phyloP scores from a whole-genome alignment of 2,113 vertebrate genomes.

The Pseudorasbora parva region DNA sequence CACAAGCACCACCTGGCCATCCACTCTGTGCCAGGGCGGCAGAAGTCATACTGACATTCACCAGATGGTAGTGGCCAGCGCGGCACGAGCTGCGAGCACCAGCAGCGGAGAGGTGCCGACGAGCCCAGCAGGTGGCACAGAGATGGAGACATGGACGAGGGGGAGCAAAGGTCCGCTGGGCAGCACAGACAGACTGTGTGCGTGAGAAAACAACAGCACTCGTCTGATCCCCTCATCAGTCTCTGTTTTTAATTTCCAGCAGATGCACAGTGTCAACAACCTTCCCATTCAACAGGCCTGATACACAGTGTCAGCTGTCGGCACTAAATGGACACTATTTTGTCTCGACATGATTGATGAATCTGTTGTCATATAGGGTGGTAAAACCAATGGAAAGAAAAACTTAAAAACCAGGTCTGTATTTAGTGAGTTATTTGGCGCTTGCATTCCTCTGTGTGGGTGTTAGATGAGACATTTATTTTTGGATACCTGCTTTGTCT shows the following conservation, averaged over 20 bases:
- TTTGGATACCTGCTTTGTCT: constrained; percentile 5
- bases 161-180: neutral
- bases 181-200: neutral
- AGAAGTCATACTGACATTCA: constrained; percentile 47
- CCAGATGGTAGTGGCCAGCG: constrained; percentile 73
- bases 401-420: neutral
- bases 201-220: constrained; percentile 27
- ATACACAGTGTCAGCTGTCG: constrained; percentile 62
- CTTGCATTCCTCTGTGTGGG: constrained; percentile 20
- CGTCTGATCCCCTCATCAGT: constrained; percentile 46
- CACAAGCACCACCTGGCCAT: constrained; percentile 38
- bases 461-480: constrained; percentile 22
- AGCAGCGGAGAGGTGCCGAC: constrained; percentile 21
- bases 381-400: constrained; percentile 1
- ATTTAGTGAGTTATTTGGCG: constrained; percentile 59
- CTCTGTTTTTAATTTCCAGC: constrained; percentile 56
- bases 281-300: constrained; percentile 35
- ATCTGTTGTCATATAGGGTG: constrained; percentile 30
- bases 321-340: constrained; percentile 63
- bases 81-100: constrained; percentile 53
- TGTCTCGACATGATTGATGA: constrained; percentile 67
- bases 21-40: constrained; percentile 29
- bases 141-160: neutral
- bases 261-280: constrained; percentile 52
- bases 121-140: constrained; percentile 27